These are phyloP conservation scores for Drosophila pandora DNA, from an alignment of 1,140 invertebrate species.

Conservation along the genomic window DNA sequence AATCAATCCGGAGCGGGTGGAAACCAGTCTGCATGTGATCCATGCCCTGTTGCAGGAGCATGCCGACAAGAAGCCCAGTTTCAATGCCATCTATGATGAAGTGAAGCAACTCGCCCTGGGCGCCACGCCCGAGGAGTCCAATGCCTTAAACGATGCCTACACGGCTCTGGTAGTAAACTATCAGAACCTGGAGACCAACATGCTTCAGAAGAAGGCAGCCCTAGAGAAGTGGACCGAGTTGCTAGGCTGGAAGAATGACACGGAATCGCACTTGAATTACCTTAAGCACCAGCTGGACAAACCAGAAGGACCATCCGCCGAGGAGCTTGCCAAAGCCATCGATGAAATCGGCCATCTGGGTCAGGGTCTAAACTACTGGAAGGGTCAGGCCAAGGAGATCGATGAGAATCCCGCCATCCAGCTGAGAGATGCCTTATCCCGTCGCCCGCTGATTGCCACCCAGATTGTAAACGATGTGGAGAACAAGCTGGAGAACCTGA, in stretches of 20 bases:
- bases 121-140: slow-evolving; percentile 89
- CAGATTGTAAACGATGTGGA: slow-evolving; percentile 89
- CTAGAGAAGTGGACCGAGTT: slow-evolving; percentile 94
- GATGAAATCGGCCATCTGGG: slow-evolving; percentile 88
- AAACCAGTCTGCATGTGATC: slow-evolving; percentile 90
- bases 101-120: slow-evolving; percentile 90
- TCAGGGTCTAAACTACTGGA: slow-evolving; percentile 88
- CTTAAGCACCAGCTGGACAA: slow-evolving; percentile 91
- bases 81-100: slow-evolving; percentile 91
- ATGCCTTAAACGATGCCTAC: slow-evolving; percentile 90
- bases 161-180: slow-evolving; percentile 90
- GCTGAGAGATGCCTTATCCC: slow-evolving; percentile 88
- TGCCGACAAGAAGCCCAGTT: slow-evolving; percentile 89
- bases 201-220: slow-evolving; percentile 89
- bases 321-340: slow-evolving; percentile 87
- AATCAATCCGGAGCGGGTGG: slow-evolving; percentile 91
- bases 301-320: slow-evolving; percentile 87
- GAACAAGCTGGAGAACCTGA: slow-evolving; percentile 87
- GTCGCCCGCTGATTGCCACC: slow-evolving; percentile 88
- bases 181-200: slow-evolving; percentile 89
- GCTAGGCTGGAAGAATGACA: slow-evolving; percentile 91
- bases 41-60: slow-evolving; percentile 92
- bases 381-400: slow-evolving; percentile 87
- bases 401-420: slow-evolving; percentile 88
- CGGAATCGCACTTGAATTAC: slow-evolving; percentile 91